Evolutionary conservation across 1,140 invertebrate genomes (phyloP).

Genomic region (Ephestia elutella): DNA sequence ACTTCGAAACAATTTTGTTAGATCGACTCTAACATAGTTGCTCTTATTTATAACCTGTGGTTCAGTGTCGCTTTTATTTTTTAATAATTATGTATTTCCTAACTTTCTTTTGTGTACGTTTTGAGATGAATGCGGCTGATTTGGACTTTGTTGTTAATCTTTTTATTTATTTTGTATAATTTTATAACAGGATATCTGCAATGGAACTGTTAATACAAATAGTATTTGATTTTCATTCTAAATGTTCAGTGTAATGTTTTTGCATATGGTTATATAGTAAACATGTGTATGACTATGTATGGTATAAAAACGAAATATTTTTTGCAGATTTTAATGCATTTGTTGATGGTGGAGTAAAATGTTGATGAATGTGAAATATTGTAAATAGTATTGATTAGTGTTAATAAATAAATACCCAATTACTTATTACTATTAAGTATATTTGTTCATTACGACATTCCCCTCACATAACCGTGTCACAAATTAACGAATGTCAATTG

Average conservation of each 20-base stretch:
- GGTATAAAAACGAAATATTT: slow-evolving; percentile 35
- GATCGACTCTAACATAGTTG: too few relatives aligned
- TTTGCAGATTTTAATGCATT: slow-evolving; percentile 43
- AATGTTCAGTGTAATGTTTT: neutral
- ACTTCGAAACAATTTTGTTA: too few relatives aligned
- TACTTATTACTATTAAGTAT: slow-evolving; percentile 13
- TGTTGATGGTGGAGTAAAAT: slow-evolving; percentile 36
- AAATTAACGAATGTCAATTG: too few relatives aligned
- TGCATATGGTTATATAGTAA: slow-evolving; percentile 16
- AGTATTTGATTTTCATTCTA: slow-evolving; percentile 34
- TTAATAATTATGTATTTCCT: neutral
- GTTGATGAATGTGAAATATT: slow-evolving; percentile 36
- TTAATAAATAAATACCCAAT: slow-evolving; percentile 41
- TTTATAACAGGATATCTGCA: slow-evolving; percentile 24
- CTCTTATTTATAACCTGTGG: too few relatives aligned
- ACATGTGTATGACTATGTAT: slow-evolving; percentile 21
- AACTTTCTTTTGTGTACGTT: neutral
- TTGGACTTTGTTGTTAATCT: slow-evolving; percentile 4
- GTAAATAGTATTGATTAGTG: slow-evolving; percentile 54
- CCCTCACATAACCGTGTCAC: too few relatives aligned
- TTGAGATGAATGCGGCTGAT: neutral
- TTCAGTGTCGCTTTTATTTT: neutral
- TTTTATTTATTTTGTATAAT: slow-evolving; percentile 6
- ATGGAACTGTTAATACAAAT: slow-evolving; percentile 32
- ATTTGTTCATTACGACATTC: slow-evolving; percentile 9